Evolutionary conservation across 37 sponge, comb jelly and placozoan genomes (phyloP), one percentile per base, ranked within the genome.

Genomic region (Bolinopsis microptera): DNA sequence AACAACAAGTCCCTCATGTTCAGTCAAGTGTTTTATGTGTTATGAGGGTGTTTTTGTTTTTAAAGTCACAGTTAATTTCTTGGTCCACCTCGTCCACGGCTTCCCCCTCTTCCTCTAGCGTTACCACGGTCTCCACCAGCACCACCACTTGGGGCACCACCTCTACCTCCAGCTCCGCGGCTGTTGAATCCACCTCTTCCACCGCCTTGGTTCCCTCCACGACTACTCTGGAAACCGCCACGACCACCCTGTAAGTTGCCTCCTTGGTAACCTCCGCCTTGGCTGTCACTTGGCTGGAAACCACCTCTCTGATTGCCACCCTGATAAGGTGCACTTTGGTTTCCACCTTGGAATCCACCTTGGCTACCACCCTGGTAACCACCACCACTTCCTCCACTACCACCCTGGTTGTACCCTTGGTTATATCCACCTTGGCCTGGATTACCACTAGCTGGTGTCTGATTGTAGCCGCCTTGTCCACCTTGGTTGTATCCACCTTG

Each of bases 311-410:
- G 90, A 48, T 86, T 86, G 23, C 61, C 61, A 2, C 90, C 90
- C 36, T 86, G 90, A 48, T 38, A 40, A 26, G 23, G 33, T 70
- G 24, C 74, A 77, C 80, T 36, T n/a, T 86, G 90, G 61, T 38
- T 40, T 39, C 61, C 90, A 86, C 90, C 90, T 86, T 86, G 90
- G 30, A 39, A 86, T 41, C 90, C 90, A 35, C 82, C 82, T 34
- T 86, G 90, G 90, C 39, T 86, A 39, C 61, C 90, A n/a, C 48
- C 40, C 38, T 82, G 83, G 90, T 39, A 86, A 39, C 90, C 90
- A 39, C 90, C 61, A 0, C 31, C 26, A 0, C 48, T 22, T 28
- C 90, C 90, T 30, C 90, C 61, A 48, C 13, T 23, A 38, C 90
- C 90, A 80, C 82, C 38, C 61, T 86, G 90, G 31, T 72, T n/a